Evolutionary conservation across 1,140 invertebrate genomes (phyloP).

Genomic region (Bombus soroeensis): DNA sequence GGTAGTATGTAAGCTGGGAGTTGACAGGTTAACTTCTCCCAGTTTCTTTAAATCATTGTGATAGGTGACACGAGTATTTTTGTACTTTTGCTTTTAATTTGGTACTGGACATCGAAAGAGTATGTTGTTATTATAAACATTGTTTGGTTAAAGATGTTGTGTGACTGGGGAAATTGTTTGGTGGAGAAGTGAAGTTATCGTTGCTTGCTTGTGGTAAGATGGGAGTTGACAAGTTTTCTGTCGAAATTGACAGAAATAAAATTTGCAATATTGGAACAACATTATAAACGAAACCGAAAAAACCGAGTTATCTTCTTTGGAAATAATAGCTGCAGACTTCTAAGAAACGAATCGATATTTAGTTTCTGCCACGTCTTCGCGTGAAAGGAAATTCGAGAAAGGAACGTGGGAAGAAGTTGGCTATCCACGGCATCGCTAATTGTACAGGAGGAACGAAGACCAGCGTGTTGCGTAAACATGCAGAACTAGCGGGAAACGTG

Average conservation of each 20-base stretch:
- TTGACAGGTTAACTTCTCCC: too few relatives aligned
- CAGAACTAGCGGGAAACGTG: background rate
- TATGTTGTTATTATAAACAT: background rate
- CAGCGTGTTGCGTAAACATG: background rate
- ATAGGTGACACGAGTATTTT: background rate
- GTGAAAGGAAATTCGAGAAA: background rate
- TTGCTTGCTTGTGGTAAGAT: too few relatives aligned
- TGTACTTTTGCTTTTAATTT: fast-evolving
- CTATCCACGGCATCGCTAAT: background rate
- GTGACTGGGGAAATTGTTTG: background rate
- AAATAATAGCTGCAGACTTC: background rate
- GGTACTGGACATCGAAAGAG: too few relatives aligned
- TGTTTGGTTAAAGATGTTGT: background rate
- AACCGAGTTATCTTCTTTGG: background rate
- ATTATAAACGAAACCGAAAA: background rate
- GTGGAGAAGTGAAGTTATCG: too few relatives aligned
- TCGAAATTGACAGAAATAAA: too few relatives aligned
- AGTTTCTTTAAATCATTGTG: too few relatives aligned
- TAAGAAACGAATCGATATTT: background rate
- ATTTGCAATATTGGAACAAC: too few relatives aligned
- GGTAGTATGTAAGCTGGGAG: too few relatives aligned
- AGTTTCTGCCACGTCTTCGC: background rate
- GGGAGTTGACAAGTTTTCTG: too few relatives aligned
- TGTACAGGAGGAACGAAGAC: background rate
- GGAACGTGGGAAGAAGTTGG: slow-evolving; percentile 6